These are phyloP conservation scores for Lasioglossum zephyrum DNA, from an alignment of 2,888 invertebrate species.

Conservation along the genomic window DNA sequence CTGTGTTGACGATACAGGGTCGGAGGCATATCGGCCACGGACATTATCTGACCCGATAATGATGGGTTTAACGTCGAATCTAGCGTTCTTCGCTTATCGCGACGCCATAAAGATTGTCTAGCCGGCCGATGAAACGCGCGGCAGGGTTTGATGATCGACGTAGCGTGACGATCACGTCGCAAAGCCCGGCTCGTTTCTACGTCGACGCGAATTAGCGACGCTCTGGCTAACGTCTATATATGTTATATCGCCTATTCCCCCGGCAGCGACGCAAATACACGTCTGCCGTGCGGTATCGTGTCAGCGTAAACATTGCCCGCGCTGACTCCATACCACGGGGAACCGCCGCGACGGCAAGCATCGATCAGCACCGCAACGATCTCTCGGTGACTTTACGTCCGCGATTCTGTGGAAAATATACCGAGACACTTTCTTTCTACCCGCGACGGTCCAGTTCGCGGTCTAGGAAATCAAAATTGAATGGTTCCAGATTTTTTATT, in stretches of 20 bases:
- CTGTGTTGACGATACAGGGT: conserved; percentile 4
- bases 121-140: conserved; percentile 47
- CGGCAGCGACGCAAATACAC: conserved; percentile 55
- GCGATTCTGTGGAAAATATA: conserved; percentile 22
- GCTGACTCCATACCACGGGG: conserved; percentile 50
- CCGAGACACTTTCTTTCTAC: not conserved
- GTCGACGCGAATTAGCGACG: conserved; percentile 73
- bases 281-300: conserved; percentile 51
- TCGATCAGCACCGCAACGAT: conserved; percentile 46
- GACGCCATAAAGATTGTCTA: conserved; percentile 52
- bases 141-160: conserved; percentile 50
- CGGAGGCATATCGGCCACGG: conserved; percentile 8
- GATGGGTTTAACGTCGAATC: conserved; percentile 57
- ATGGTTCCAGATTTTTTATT: too few species aligned
- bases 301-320: conserved; percentile 59
- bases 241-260: conserved; percentile 50
- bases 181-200: conserved; percentile 30
- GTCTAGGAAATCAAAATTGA: too few species aligned
- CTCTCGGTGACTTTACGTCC: conserved; percentile 2
- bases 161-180: conserved; percentile 55
- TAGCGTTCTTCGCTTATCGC: conserved; percentile 58
- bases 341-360: conserved; percentile 27
- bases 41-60: conserved; percentile 63
- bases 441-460: not conserved
- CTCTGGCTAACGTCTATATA: conserved; percentile 64